A percentile compares a stretch with the other conserved stretches of the same genome.
Evolutionary conservation across 1,140 invertebrate genomes (phyloP).

Genomic region (Drosophila ananassae): DNA sequence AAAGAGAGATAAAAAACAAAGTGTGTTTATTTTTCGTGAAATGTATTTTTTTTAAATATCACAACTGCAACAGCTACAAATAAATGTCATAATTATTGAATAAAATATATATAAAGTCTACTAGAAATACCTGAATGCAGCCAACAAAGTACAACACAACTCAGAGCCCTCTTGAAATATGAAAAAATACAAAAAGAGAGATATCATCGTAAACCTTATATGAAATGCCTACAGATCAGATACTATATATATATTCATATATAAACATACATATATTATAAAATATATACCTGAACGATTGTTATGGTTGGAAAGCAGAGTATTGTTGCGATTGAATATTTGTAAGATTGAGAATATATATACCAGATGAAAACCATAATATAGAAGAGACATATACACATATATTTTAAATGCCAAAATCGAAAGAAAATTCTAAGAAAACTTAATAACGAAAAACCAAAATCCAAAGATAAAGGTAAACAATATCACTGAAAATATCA

Average conservation of each 20-base stretch:
- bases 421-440: slow-evolving; percentile 1
- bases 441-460: not conserved
- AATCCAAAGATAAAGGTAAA: not conserved
- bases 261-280: not conserved
- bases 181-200: not conserved
- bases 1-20: not conserved
- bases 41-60: not conserved
- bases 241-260: not conserved
- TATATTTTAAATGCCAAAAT: slow-evolving; percentile 26
- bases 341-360: not conserved
- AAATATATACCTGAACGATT: not conserved
- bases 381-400: not conserved
- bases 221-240: not conserved
- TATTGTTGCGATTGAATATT: not conserved
- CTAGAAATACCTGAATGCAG: slow-evolving; percentile 4
- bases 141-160: slow-evolving; percentile 2
- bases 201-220: not conserved
- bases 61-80: not conserved
- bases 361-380: not conserved
- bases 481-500: not conserved
- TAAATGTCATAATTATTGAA: not conserved
- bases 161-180: not conserved
- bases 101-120: not conserved
- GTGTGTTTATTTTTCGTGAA: slow-evolving; percentile 2
- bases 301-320: not conserved